These are phyloP conservation scores for Drosophila mimetica DNA, from an alignment of 2,888 invertebrate species.

Conservation along the genomic window DNA sequence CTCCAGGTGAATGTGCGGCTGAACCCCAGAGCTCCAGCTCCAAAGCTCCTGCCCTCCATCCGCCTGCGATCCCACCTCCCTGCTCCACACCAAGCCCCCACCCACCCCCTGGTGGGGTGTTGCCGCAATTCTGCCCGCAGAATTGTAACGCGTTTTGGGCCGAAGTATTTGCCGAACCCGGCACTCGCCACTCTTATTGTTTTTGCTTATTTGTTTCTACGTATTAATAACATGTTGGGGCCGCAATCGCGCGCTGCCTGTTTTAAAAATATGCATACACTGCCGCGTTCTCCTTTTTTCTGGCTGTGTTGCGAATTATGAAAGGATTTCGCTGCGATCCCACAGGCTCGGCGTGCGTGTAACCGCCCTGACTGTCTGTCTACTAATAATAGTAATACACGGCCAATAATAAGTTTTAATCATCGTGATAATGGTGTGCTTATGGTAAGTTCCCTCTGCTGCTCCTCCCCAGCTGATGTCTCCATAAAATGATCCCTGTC, in stretches of 20 bases:
- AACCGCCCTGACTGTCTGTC: conserved; percentile 27
- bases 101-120: conserved; percentile 65
- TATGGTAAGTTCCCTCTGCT: conserved; percentile 49
- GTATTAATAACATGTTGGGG: conserved; percentile 80
- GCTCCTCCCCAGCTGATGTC: conserved; percentile 63
- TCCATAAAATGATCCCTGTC: conserved; percentile 62
- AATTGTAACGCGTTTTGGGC: conserved; percentile 75
- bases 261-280: conserved; percentile 75
- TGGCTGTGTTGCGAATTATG: conserved; percentile 50
- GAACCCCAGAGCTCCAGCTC: no score
- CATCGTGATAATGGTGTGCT: conserved; percentile 76
- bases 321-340: conserved; percentile 62
- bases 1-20: conserved; percentile 77
- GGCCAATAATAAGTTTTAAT: conserved; percentile 79
- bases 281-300: background rate
- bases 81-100: conserved; percentile 3
- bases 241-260: conserved; percentile 67
- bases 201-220: conserved; percentile 81
- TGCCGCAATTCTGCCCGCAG: conserved; percentile 65
- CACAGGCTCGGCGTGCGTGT: conserved; percentile 61
- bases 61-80: background rate
- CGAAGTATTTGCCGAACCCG: conserved; percentile 44
- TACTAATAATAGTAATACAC: conserved; percentile 78
- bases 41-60: conserved; percentile 18
- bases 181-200: conserved; percentile 70